phyloP scores from a whole-genome alignment of 2,113 vertebrate genomes.

The Tragelaphus strepsiceros region DNA sequence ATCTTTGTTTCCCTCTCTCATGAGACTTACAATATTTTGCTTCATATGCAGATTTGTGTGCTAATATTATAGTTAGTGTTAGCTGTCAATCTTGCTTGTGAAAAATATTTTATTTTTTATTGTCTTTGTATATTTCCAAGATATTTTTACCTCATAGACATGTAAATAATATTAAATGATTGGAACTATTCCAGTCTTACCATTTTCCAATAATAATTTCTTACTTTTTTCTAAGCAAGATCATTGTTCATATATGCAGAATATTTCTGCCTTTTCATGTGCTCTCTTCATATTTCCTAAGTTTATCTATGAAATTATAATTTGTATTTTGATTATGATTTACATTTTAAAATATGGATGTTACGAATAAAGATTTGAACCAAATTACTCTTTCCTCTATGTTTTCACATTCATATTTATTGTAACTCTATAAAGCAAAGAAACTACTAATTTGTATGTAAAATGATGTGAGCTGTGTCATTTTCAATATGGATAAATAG shows the following conservation, averaged over 20 bases:
- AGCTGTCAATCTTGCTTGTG: not conserved
- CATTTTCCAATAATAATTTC: conserved; percentile 17
- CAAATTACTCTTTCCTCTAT: not conserved
- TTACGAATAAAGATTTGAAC: not conserved
- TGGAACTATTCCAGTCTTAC: not conserved
- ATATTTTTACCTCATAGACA: not conserved
- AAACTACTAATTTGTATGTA: conserved; percentile 22
- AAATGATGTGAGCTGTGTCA: conserved; percentile 11
- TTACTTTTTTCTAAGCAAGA: not conserved
- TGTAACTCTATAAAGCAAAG: not conserved
- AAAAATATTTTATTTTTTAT: conserved; percentile 17
- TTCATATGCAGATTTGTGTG: not conserved
- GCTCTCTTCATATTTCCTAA: not conserved
- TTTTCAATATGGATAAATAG: conserved; percentile 28
- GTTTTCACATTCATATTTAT: conserved; percentile 32
- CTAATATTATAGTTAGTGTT: not conserved
- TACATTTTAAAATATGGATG: conserved; percentile 9
- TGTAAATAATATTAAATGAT: not conserved
- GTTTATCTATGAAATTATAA: not conserved
- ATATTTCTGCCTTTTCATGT: not conserved
- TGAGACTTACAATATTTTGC: not conserved
- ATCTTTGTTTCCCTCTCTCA: not conserved
- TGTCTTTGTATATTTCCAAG: not conserved
- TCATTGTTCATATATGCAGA: not conserved
- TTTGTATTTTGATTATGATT: not conserved